Base-by-base conservation (phyloP, 2,888 invertebrate species). In the Lasioglossum malachurum region DNA sequence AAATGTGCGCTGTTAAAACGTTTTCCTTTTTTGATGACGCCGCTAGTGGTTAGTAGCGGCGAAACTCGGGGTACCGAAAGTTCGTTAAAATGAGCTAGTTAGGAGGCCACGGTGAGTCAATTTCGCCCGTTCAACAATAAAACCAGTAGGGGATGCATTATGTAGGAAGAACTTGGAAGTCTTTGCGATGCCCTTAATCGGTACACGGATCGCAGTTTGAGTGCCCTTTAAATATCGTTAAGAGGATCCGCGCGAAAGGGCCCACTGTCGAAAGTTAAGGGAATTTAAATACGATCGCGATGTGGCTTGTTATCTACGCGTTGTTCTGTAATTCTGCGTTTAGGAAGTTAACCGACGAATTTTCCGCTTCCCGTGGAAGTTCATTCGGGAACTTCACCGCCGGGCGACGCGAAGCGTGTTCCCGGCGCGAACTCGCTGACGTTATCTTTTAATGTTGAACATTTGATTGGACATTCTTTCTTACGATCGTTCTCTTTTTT, bases 271-370 rank as follows among this genome's bases (percentile, higher is more conserved):
- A 46, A 75, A 86, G 81, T 86, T 82, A 38, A 38, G 69, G 53
- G 83, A 83, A 78, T 78, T 83, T 77, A 72, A 87, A 87, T 80
- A 80, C 80, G 78, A 87, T 76, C 67, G 35, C 67, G 78, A 64
- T 75, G 72, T 60, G 73, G 80, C 80, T 83, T 87, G 76, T 87
- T 87, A 75, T 72, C 78, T 60, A 71, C 60, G 57, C 80, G 72
- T 83, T 87, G 87, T 80, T 87, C 78, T 83, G 83, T 76, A 83
- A 83, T 87, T 83, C 49, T 67, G 67, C 67, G 78, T 86, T 80
- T 76, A 35, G 78, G 19, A 49, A 87, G 78, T 87, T 82, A 80
- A 82, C 46, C 41, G 8, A 2, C 46, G n/a, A 80, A 80, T 27
- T 87, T 87, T 23, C 7, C 53, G 12, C 67, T 69, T 72, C 19